These are phyloP conservation scores for Datnioides undecimradiatus DNA, from an alignment of 2,113 vertebrate species.

Conservation along the genomic window DNA sequence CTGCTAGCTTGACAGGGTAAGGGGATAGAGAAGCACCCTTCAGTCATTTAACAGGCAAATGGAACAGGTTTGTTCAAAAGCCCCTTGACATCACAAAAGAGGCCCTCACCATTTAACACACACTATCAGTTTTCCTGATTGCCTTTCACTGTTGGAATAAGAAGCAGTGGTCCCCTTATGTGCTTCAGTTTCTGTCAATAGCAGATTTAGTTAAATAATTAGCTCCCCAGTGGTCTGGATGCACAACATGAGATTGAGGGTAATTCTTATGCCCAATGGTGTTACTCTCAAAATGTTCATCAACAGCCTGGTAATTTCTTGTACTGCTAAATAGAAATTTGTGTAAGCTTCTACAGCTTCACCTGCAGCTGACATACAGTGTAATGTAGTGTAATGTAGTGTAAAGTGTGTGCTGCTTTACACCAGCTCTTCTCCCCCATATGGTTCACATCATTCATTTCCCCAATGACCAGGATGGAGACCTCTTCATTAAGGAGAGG, in stretches of 20 bases:
- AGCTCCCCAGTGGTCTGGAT: slow-evolving; percentile 13
- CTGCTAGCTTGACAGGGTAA: slow-evolving; percentile 23
- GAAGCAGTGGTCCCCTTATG: not conserved
- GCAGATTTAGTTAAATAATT: slow-evolving; percentile 40
- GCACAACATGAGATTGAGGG: slow-evolving; percentile 1
- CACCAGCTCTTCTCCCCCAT: slow-evolving; percentile 36
- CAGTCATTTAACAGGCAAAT: slow-evolving; percentile 60
- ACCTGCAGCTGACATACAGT: slow-evolving; percentile 60
- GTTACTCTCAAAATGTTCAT: slow-evolving; percentile 64
- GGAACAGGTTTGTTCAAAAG: slow-evolving; percentile 54
- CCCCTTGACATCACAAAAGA: slow-evolving; percentile 44
- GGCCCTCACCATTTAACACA: slow-evolving; percentile 43
- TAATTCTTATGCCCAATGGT: slow-evolving; percentile 37
- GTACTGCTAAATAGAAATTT: slow-evolving; percentile 69
- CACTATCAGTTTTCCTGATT: slow-evolving; percentile 6
- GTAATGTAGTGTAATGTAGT: slow-evolving; percentile 68
- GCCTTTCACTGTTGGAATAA: slow-evolving; percentile 18
- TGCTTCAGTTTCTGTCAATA: slow-evolving; percentile 1
- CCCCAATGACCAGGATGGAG: slow-evolving; percentile 41
- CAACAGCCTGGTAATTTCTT: slow-evolving; percentile 64
- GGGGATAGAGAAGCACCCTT: slow-evolving; percentile 35
- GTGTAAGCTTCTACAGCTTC: slow-evolving; percentile 48
- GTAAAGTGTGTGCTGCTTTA: slow-evolving; percentile 72
- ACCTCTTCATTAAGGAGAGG: slow-evolving; percentile 64
- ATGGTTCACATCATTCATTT: slow-evolving; percentile 70